Base-by-base conservation (phyloP, 2,113 vertebrate genomes). In the Ceyx margarethae region DNA sequence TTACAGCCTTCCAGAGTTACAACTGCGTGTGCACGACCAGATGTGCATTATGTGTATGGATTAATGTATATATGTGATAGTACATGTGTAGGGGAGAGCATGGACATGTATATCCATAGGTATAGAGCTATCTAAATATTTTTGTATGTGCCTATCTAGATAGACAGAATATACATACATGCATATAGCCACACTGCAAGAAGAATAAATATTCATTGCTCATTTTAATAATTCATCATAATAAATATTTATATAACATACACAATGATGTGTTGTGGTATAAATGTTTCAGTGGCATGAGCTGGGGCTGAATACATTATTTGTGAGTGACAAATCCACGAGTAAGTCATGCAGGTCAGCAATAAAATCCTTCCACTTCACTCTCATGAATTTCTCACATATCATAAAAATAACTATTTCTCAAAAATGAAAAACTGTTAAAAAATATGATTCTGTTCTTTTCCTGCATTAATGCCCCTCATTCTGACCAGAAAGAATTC, bases 191-290 rank as follows among this genome's bases (percentile, higher is more conserved):
- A 35, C 50, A 22, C 54, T 89, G 83, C 67, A 90, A 72, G 62
- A 82, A 64, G 67, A 94, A 96, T 96, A 95, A 96, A 96, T 96
- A 96, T 96, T 96, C 95, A 96, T 95, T 85, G 46, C 64, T 91
- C 28, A 67, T 94, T 95, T 97, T 91, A 97, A 97, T 96, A 97
- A 96, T 97, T 96, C 92, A 96, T 94, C 29, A 75, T 96, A 95
- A 97, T 96, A 96, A 96, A 97, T 97, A 97, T 97, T 96, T 96
- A 96, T 97, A 93, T 92, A 96, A 95, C 95, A 96, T 96, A 94
- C 95, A 96, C 86, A 94, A 84, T 92, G 90, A 89, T 94, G 90
- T 96, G 95, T 89, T 95, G 89, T 61, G 67, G 79, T 96, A 96
- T 96, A 94, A 96, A 96, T 95, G 94, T 96, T 97, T 96, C 93